Conservation (phyloP, 2,113 vertebrate species). For the Jacana jacana region DNA sequence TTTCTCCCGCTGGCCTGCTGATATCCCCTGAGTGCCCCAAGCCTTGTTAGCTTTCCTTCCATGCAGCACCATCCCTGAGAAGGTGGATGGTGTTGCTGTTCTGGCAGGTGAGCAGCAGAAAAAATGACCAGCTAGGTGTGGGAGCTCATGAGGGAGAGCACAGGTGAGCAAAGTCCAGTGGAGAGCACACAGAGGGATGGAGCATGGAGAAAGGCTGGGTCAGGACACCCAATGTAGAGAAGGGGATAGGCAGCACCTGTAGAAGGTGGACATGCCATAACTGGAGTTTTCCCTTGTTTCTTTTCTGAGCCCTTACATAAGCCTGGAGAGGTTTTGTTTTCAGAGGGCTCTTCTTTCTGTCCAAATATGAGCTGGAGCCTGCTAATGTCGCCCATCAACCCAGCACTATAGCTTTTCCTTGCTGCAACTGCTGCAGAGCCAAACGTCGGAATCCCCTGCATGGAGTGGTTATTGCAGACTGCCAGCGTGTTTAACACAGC, state of each 20-base stretch:
- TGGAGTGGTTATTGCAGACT: not conserved
- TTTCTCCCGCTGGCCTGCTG: not conserved
- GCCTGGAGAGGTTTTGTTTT: not conserved
- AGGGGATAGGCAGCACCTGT: not conserved
- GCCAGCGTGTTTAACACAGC: not conserved
- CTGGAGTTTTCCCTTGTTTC: not conserved
- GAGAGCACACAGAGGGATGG: not conserved
- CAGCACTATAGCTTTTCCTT: not conserved
- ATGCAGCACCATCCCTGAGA: fast-evolving
- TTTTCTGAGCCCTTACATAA: not conserved
- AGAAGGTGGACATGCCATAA: fast-evolving
- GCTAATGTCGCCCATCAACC: not conserved
- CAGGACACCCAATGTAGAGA: fast-evolving
- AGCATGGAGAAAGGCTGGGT: not conserved
- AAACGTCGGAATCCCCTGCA: not conserved
- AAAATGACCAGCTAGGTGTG: not conserved
- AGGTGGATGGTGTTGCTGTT: not conserved
- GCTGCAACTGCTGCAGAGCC: not conserved
- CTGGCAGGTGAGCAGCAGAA: not conserved
- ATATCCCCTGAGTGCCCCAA: not conserved
- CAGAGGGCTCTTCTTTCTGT: not conserved
- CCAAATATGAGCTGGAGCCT: not conserved
- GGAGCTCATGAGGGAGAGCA: not conserved
- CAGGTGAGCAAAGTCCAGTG: not conserved
- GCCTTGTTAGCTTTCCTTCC: not conserved